These are phyloP conservation scores for Andrena bucephala DNA, from an alignment of 2,888 invertebrate species.

Conservation along the genomic window DNA sequence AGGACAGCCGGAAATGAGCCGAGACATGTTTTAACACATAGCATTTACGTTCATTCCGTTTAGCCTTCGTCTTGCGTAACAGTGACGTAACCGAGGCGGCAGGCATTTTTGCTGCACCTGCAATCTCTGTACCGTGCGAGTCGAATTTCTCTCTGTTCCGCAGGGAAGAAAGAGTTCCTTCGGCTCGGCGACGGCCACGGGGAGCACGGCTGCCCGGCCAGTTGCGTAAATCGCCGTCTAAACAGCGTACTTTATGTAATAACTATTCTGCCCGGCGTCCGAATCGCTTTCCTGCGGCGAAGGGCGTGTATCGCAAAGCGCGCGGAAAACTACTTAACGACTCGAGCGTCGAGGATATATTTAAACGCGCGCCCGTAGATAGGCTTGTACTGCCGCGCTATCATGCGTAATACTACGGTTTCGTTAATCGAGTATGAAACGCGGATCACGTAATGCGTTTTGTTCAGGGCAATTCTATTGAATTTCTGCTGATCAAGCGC, in stretches of 20 bases:
- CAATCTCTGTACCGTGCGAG: slow-evolving; percentile 2
- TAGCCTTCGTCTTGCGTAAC: slow-evolving; percentile 65
- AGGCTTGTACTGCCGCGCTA: neutral
- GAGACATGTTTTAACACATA: slow-evolving; percentile 46
- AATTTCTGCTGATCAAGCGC: slow-evolving; percentile 10
- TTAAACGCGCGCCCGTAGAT: neutral
- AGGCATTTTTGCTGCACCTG: slow-evolving; percentile 13
- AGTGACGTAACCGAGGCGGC: slow-evolving; percentile 31
- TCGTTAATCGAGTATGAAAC: slow-evolving; percentile 27
- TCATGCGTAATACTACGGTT: neutral
- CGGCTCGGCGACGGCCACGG: neutral
- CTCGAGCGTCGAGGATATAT: neutral
- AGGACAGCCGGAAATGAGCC: slow-evolving; percentile 66
- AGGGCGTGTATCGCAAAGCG: neutral
- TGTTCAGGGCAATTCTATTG: slow-evolving; percentile 3
- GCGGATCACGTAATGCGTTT: slow-evolving; percentile 24
- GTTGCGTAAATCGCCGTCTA: slow-evolving; percentile 11
- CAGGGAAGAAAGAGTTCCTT: slow-evolving; percentile 14
- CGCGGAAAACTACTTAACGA: slow-evolving; percentile 16
- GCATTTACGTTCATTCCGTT: slow-evolving; percentile 47
- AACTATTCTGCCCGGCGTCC: neutral
- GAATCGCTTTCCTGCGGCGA: slow-evolving; percentile 1
- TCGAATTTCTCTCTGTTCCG: slow-evolving; percentile 26
- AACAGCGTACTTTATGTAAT: slow-evolving; percentile 22
- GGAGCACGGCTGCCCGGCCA: neutral